These are phyloP conservation scores for Shargacucullia verbasci DNA, from an alignment of 2,888 invertebrate genomes.

Conservation along the genomic window DNA sequence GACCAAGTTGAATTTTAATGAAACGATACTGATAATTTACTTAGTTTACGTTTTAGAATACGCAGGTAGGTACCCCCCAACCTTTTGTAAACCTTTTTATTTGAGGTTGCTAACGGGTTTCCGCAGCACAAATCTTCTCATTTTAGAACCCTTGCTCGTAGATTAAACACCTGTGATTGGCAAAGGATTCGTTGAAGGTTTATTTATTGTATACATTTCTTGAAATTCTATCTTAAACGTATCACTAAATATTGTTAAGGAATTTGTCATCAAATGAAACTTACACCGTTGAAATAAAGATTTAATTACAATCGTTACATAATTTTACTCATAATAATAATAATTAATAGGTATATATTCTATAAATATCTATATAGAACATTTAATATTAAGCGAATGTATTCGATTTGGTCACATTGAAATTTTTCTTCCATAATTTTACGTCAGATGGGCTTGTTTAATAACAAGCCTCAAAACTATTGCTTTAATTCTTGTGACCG, in stretches of 20 bases:
- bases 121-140: slow-evolving; percentile 8
- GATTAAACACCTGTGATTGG: slow-evolving; percentile 2
- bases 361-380: slow-evolving; percentile 88
- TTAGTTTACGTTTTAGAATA: slow-evolving; percentile 38
- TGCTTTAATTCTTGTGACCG: slow-evolving; percentile 53
- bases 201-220: too few relatives aligned
- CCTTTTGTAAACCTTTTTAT: slow-evolving; percentile 31
- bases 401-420: slow-evolving; percentile 87
- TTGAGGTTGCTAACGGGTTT: slow-evolving; percentile 26
- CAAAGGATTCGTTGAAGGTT: background rate
- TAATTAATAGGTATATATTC: slow-evolving; percentile 87
- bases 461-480: slow-evolving; percentile 63
- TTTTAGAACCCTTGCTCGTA: slow-evolving; percentile 7
- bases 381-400: slow-evolving; percentile 88
- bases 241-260: slow-evolving; percentile 12
- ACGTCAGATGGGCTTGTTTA: slow-evolving; percentile 40
- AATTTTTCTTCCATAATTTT: slow-evolving; percentile 57
- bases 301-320: slow-evolving; percentile 89
- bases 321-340: slow-evolving; percentile 86
- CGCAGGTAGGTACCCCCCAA: slow-evolving; percentile 45
- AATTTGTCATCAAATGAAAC: slow-evolving; percentile 68
- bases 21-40: slow-evolving; percentile 50
- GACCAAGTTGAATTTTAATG: slow-evolving; percentile 39
- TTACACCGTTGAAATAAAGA: slow-evolving; percentile 83
- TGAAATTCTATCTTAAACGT: too few relatives aligned